phyloP scores from a whole-genome alignment of 2,113 vertebrate species.

The Naja naja region DNA sequence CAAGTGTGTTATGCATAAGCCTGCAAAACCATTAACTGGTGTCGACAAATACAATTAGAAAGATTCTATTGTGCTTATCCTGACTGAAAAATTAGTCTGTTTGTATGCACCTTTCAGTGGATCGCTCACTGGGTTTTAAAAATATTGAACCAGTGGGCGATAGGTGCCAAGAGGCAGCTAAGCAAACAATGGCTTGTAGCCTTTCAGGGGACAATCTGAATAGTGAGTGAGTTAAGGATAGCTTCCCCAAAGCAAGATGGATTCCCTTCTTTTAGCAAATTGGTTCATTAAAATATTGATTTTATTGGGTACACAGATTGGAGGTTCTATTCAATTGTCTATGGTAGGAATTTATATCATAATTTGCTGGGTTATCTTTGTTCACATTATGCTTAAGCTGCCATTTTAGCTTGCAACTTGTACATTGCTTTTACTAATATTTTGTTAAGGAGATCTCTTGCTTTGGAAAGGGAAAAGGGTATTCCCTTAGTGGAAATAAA shows the following conservation, averaged over 20 bases:
- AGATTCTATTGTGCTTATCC: slow-evolving; percentile 51
- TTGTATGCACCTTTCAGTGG: slow-evolving; percentile 43
- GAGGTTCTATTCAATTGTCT: slow-evolving; percentile 48
- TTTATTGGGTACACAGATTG: slow-evolving; percentile 32
- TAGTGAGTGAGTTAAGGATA: slow-evolving; percentile 12
- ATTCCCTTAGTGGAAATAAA: neutral
- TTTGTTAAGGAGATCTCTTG: neutral
- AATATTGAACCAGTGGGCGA: slow-evolving; percentile 53
- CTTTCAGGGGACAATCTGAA: slow-evolving; percentile 15
- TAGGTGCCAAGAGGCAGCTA: slow-evolving; percentile 36
- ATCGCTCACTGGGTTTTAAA: slow-evolving; percentile 45
- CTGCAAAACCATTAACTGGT: slow-evolving; percentile 52
- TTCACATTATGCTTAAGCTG: slow-evolving; percentile 20
- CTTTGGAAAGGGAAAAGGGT: neutral
- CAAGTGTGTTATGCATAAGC: slow-evolving; percentile 57
- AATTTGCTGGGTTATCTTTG: slow-evolving; percentile 54
- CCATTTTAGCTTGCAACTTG: slow-evolving; percentile 26
- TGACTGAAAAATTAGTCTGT: slow-evolving; percentile 58
- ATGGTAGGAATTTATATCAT: slow-evolving; percentile 37
- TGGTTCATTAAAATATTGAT: slow-evolving; percentile 57
- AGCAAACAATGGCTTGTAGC: slow-evolving; percentile 46
- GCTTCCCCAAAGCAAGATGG: slow-evolving; percentile 36
- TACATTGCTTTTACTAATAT: neutral
- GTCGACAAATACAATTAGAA: slow-evolving; percentile 64
- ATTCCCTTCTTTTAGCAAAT: slow-evolving; percentile 54